Evolutionary conservation across 2,888 invertebrate species (phyloP).

Genomic region (Heliconius aoede): DNA sequence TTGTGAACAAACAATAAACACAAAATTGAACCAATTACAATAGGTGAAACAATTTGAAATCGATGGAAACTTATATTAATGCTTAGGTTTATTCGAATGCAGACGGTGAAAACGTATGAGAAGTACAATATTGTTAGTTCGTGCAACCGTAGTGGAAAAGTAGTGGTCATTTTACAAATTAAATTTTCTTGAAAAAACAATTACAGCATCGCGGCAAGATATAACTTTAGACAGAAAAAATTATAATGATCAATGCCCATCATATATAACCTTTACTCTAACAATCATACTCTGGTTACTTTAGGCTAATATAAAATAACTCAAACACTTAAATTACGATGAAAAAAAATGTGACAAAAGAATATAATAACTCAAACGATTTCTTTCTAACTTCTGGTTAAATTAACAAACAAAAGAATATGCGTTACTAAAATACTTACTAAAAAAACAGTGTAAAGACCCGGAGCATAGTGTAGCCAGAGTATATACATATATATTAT

Average conservation of each 20-base stretch:
- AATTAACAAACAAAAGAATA: neutral
- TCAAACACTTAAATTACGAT: neutral
- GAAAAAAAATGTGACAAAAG: neutral
- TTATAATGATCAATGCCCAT: slow-evolving; percentile 10
- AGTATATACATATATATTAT: slow-evolving; percentile 7
- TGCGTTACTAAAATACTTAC: neutral
- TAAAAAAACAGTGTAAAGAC: neutral
- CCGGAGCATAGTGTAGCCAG: slow-evolving; percentile 13
- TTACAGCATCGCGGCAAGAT: slow-evolving; percentile 27
- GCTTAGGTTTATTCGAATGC: slow-evolving; percentile 46
- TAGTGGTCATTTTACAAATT: slow-evolving; percentile 7
- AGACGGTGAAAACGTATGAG: slow-evolving; percentile 65
- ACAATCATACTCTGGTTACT: slow-evolving; percentile 19
- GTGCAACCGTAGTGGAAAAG: slow-evolving; percentile 42
- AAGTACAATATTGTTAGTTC: slow-evolving; percentile 82
- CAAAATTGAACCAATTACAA: slow-evolving; percentile 35
- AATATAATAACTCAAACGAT: neutral
- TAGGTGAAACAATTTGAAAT: slow-evolving; percentile 41
- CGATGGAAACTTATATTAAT: slow-evolving; percentile 44
- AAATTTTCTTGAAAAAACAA: neutral
- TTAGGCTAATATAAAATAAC: neutral
- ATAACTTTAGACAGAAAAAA: slow-evolving; percentile 12
- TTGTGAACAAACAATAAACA: slow-evolving; percentile 54
- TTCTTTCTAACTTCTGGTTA: neutral
- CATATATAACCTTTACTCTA: slow-evolving; percentile 15